These are phyloP conservation scores for Teleogryllus oceanicus DNA, from an alignment of 2,888 invertebrate species.

Conservation along the genomic window DNA sequence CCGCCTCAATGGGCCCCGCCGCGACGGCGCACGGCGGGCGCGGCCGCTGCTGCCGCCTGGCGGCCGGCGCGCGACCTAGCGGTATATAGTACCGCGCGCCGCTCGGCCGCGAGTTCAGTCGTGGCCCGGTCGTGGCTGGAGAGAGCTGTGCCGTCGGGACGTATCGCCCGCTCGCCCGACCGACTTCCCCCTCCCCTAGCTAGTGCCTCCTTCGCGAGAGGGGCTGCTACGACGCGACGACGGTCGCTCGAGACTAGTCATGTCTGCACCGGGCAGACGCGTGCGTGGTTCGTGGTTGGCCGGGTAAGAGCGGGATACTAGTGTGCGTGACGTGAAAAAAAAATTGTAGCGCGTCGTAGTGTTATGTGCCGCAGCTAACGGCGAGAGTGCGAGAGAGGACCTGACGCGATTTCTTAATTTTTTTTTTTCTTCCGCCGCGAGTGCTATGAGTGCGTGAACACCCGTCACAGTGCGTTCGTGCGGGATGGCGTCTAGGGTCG, in stretches of 20 bases:
- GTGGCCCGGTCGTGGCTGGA: slow-evolving; percentile 1
- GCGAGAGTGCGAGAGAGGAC: not conserved
- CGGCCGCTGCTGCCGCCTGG: not conserved
- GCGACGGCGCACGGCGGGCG: not conserved
- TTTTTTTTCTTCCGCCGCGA: not conserved
- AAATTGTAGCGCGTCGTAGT: not conserved
- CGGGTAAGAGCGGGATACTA: not conserved
- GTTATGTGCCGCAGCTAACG: slow-evolving; percentile 11
- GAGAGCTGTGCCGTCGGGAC: not conserved
- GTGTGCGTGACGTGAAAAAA: not conserved
- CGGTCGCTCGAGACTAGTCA: slow-evolving; percentile 1
- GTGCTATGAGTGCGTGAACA: not conserved
- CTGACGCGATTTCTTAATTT: not conserved
- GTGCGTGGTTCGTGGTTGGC: not conserved
- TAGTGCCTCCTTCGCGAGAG: not conserved
- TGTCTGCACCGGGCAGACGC: not conserved
- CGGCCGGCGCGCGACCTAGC: not conserved
- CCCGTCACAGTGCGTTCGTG: not conserved
- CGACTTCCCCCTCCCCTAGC: not conserved
- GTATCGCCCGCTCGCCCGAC: not conserved
- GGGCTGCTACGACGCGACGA: not conserved
- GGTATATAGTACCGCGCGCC: not conserved
- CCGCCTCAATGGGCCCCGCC: not conserved
- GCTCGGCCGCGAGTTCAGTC: not conserved
- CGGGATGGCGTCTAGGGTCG: not conserved